Evolutionary conservation across 2,113 vertebrate genomes (phyloP).

Genomic region (Electrona antarctica): DNA sequence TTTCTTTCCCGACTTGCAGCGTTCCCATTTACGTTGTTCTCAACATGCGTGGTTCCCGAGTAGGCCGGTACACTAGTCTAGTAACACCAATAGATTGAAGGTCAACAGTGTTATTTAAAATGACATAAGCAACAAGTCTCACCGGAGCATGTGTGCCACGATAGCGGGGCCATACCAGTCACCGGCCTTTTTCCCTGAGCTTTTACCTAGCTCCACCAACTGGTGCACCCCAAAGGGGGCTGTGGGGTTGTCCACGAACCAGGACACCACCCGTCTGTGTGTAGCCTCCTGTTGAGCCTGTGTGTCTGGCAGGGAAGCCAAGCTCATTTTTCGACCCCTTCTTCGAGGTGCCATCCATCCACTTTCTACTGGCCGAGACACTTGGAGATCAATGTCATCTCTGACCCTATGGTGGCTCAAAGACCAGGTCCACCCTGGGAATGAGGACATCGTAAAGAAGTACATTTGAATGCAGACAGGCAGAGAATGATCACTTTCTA

Average conservation of each 20-base stretch:
- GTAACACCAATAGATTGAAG: too few relatives aligned
- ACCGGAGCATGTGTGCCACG: conserved; percentile 88
- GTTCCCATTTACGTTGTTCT: too few relatives aligned
- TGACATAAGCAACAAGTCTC: conserved; percentile 44
- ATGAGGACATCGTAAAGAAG: neutral
- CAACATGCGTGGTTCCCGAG: too few relatives aligned
- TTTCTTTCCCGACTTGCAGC: too few relatives aligned
- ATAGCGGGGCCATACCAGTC: conserved; percentile 93
- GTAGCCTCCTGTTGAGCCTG: conserved; percentile 59
- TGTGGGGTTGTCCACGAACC: conserved; percentile 83
- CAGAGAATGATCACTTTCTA: too few relatives aligned
- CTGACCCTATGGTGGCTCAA: conserved; percentile 57
- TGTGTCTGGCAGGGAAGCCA: conserved; percentile 56
- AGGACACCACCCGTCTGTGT: conserved; percentile 81
- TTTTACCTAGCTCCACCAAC: conserved; percentile 83
- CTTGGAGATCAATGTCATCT: conserved; percentile 75
- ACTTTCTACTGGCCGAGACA: conserved; percentile 7
- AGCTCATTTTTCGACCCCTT: conserved; percentile 51
- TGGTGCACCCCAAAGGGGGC: conserved; percentile 86
- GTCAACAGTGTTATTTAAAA: too few relatives aligned
- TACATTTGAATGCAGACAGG: too few relatives aligned
- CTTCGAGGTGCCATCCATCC: neutral
- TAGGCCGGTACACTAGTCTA: too few relatives aligned
- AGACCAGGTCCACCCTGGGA: conserved; percentile 79
- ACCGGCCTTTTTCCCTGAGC: conserved; percentile 86